Evolutionary conservation across 2,888 invertebrate species (phyloP), one percentile per base, ranked within the genome.

Genomic region (Lamproptera curius): DNA sequence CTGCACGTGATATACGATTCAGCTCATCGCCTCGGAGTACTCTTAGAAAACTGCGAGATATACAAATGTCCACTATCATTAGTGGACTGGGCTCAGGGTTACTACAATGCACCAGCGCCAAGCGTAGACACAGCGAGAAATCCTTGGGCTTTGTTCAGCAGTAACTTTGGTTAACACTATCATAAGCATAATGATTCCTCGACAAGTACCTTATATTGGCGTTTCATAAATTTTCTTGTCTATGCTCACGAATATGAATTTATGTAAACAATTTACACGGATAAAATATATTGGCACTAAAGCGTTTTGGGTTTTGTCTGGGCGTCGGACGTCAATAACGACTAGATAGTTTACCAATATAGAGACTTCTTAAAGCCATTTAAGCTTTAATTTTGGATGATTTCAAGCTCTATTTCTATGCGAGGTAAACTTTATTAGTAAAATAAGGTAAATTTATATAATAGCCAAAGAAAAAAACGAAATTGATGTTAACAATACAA

Each of bases 61-160:
- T 89, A 89, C 50, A 77, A 76, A 11, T 95, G 95, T 69, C 91
- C 91, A 6, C 86, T 94, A 60, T 94, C 94, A 0, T 70, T 94
- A 53, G 87, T 94, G 41, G 93, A 94, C 62, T 72, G 93, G 72
- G 93, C 92, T 2, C 79, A 93, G 56, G 94, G 94, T 2, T 86
- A 86, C 42, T 86, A 88, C 51, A 83, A 84, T 10, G 84, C 86
- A 0, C 83, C 84, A 0, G 72, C 83, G 0, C 77, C 85, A 0
- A 65, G 61, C 13, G 33, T 69, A 0, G 71, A 85, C 37, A 65
- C 67, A 0, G 61, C 57, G 0, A 56, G 57, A 11, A 75, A 67
- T 23, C 86, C 83, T 1, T 86, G 85, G 86, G 63, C 81, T 0
- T 55, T 84, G 6, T 85, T 81, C 42, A 82, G 74, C 31, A 81